These are phyloP conservation scores for Notothenia rossii DNA, from an alignment of 2,113 vertebrate species.

Conservation along the genomic window DNA sequence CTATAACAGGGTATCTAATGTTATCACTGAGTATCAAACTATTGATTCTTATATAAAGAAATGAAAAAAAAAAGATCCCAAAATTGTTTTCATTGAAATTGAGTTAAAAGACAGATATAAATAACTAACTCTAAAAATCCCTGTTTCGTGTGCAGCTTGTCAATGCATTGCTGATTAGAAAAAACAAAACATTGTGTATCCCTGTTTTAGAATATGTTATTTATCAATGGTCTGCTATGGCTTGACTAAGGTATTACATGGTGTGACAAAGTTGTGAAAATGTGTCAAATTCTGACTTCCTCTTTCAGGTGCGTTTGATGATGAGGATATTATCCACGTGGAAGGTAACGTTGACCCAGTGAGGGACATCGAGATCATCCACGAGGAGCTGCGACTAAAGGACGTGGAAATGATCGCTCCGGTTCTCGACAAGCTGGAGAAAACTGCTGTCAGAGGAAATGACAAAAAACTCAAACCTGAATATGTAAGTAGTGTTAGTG, in stretches of 20 bases:
- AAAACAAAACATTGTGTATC: no score
- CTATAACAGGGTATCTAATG: background rate
- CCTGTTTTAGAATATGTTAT: background rate
- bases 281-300: background rate
- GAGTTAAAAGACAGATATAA: no score
- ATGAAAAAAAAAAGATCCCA: no score
- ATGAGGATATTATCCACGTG: constrained; percentile 97
- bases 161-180: no score
- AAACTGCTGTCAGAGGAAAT: constrained; percentile 94
- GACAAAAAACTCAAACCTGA: constrained; percentile 99
- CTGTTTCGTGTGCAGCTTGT: no score
- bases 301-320: constrained; percentile 91
- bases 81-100: no score
- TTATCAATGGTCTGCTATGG: background rate
- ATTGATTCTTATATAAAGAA: background rate
- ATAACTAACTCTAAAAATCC: no score
- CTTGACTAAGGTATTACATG: no score
- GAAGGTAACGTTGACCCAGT: constrained; percentile 97
- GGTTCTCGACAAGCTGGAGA: constrained; percentile 95
- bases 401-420: constrained; percentile 94
- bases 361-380: constrained; percentile 91
- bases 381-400: constrained; percentile 97
- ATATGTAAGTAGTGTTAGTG: constrained; percentile 87
- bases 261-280: background rate
- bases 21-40: background rate